Conservation (phyloP, 2,797 vertebrate genomes). For the Sebastes variabilis region DNA sequence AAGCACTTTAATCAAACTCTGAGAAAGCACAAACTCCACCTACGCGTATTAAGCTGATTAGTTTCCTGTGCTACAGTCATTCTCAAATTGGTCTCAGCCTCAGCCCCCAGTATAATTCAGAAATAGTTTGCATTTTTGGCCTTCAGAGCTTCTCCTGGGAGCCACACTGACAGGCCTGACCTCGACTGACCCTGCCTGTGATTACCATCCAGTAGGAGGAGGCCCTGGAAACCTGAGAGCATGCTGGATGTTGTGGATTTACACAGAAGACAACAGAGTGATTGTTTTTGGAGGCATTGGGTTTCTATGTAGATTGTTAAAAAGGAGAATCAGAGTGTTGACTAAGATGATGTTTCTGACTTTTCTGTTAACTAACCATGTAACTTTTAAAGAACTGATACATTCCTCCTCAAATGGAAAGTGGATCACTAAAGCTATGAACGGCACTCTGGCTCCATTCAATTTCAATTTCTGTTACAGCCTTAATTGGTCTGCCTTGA, state of each 20-base stretch:
- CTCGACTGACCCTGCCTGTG: conserved; percentile 42
- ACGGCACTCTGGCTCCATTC: neutral
- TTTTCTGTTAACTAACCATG: neutral
- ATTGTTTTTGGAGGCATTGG: too few relatives aligned
- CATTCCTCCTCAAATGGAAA: neutral
- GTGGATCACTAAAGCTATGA: neutral
- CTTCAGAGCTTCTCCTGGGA: conserved; percentile 43
- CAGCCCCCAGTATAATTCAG: conserved; percentile 26
- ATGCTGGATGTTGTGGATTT: conserved; percentile 4
- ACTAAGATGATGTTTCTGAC: neutral
- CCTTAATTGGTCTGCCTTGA: neutral
- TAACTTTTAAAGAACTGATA: neutral
- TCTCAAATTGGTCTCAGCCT: conserved; percentile 54
- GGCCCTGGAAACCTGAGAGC: conserved; percentile 29
- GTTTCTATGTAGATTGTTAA: neutral
- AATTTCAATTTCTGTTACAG: neutral
- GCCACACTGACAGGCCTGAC: conserved; percentile 48
- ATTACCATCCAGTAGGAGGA: conserved; percentile 47
- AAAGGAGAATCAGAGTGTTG: neutral
- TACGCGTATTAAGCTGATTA: conserved; percentile 63
- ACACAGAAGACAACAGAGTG: neutral
- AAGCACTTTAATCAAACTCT: conserved; percentile 30
- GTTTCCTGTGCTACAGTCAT: conserved; percentile 61
- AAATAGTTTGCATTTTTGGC: conserved; percentile 59
- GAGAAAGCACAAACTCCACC: conserved; percentile 33